Base-by-base conservation (phyloP, 2,113 vertebrate genomes). In the Pseudopodoces humilis region DNA sequence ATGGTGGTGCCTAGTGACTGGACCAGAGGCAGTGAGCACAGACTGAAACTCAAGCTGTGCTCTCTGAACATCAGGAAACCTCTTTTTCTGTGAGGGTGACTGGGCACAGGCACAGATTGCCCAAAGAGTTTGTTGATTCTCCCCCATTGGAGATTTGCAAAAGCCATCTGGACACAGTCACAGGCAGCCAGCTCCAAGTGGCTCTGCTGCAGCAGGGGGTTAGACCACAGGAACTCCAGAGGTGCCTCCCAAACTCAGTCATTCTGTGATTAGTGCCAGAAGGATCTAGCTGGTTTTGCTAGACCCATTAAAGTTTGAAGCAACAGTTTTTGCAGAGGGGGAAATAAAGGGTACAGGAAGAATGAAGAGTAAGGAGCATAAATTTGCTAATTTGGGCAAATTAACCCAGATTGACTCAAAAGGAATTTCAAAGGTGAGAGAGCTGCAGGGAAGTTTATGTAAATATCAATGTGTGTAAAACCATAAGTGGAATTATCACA, bases 101-200 rank as follows among this genome's bases (percentile, higher is more conserved):
- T 22, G 5, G 30, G 31, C 22, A 20, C 17, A 62, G 30, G 33
- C 41, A 55, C 39, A 47, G 9, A 18, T 47, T 69, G 13, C 22
- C 30, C 41, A 50, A 14, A 28, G 25, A 20, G 25, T 20, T 11
- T 49, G 14, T 41, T 0, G 0, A 31, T 24, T 59, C 5, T 59
- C 10, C 8, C 9, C 7, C 5, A 21, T 0, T 35, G 35, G 49
- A 60, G 17, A 60, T 22, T 9, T 2, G 28, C 44, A 56, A 22
- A 87, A 64, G 39, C 44, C 2, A 0, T 21, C 79, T 59, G 44
- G 33, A 31, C 15, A 50, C 9, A 44, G 17, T n/a, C 11, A 3
- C 12, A 6, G 13, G 13, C 55, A 81, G 4, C 39, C 19, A 19
- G 35, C 25, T 68, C 18, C 22, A 35, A 27, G 7, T 15, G 33